Conservation (phyloP, 2,888 invertebrate species). For the Phyllotreta cruciferae region DNA sequence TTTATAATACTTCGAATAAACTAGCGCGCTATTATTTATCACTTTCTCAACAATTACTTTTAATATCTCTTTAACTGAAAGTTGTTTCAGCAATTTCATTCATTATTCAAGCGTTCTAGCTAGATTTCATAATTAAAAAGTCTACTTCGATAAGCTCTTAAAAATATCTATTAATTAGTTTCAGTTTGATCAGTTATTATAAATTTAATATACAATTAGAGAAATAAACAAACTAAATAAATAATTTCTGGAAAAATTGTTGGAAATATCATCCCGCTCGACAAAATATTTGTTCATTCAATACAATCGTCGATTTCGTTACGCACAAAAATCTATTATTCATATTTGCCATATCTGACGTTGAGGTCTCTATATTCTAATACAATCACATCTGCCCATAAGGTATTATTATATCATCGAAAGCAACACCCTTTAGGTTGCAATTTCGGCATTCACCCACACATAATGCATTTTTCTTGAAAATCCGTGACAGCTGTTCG, state of each 20-base stretch:
- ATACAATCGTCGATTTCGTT: background rate
- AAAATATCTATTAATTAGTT: too few species aligned
- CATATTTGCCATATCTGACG: conserved; percentile 3
- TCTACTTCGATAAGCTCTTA: too few species aligned
- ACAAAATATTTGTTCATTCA: too few species aligned
- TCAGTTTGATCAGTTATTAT: too few species aligned
- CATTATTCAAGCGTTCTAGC: conserved; percentile 38
- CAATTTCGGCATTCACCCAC: conserved; percentile 27
- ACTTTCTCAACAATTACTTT: conserved; percentile 20
- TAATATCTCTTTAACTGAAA: conserved; percentile 19
- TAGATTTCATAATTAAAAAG: too few species aligned
- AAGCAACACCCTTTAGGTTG: conserved; percentile 16
- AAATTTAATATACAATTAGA: too few species aligned
- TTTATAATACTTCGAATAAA: background rate
- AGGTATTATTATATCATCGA: conserved; percentile 21
- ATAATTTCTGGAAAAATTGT: too few species aligned
- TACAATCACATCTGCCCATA: conserved; percentile 14
- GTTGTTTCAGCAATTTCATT: background rate
- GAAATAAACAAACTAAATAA: too few species aligned
- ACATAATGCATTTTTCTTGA: conserved; percentile 34
- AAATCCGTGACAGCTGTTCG: conserved; percentile 35
- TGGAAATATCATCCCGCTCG: too few species aligned
- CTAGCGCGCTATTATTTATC: conserved; percentile 14
- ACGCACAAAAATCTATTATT: background rate
- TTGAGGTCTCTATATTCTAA: conserved; percentile 15